These are phyloP conservation scores for Apis dorsata DNA, from an alignment of 1,140 invertebrate species.

Conservation along the genomic window DNA sequence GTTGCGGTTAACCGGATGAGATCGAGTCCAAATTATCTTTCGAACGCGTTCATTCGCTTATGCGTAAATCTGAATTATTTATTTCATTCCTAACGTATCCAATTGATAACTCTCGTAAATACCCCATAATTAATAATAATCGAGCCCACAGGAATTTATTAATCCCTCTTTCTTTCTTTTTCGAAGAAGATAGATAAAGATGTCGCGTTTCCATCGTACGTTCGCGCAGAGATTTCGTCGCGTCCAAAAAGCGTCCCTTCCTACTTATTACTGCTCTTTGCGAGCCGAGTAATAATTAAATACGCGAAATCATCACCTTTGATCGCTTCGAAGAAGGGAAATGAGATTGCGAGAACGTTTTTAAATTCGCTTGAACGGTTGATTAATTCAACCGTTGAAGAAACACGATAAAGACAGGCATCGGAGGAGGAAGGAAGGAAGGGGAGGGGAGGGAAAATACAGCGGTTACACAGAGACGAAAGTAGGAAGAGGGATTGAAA, in stretches of 20 bases:
- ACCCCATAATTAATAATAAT: no score
- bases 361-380: background rate
- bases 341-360: background rate
- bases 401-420: background rate
- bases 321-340: background rate
- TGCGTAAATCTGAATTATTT: background rate
- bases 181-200: no score
- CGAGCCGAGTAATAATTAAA: background rate
- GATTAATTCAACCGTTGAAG: no score
- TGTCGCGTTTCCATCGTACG: no score
- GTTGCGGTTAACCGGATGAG: background rate
- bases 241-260: no score
- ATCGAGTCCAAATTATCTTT: background rate
- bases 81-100: background rate
- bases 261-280: background rate
- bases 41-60: background rate
- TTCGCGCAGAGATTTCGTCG: no score
- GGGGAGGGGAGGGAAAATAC: no score
- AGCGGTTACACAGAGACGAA: background rate
- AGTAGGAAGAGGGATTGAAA: background rate
- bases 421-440: rapidly evolving
- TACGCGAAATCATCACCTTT: background rate
- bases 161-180: no score
- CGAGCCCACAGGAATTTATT: no score
- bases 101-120: no score